A percentile compares a stretch with the other conserved stretches of the same genome.
phyloP scores from a whole-genome alignment of 2,797 vertebrate species.

The Acestrorhynchus altus region DNA sequence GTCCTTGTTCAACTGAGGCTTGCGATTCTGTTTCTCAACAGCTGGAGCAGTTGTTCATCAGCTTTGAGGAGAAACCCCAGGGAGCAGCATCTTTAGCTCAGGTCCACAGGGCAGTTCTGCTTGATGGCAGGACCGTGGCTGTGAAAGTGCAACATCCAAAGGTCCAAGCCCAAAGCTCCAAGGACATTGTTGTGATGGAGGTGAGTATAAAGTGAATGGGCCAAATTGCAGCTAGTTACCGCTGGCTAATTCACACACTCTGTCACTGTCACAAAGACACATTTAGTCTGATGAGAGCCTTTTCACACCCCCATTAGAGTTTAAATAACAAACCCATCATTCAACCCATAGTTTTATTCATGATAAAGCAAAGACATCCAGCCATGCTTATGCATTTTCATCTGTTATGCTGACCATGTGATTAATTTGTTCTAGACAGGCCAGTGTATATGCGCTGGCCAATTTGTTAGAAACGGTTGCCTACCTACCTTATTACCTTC shows the following conservation, averaged over 20 bases:
- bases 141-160: conserved; percentile 98
- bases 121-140: conserved; percentile 89
- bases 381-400: conserved; percentile 2
- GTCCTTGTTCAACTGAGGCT: not conserved
- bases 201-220: conserved; percentile 71
- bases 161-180: conserved; percentile 90
- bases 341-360: conserved; percentile 44
- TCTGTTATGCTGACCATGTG: conserved; percentile 10
- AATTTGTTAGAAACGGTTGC: too few relatives aligned
- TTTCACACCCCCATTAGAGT: conserved; percentile 43
- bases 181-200: conserved; percentile 95
- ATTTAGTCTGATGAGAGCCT: conserved; percentile 30
- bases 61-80: conserved; percentile 89
- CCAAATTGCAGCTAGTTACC: conserved; percentile 13
- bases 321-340: conserved; percentile 52
- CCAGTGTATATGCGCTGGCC: too few relatives aligned
- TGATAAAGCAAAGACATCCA: conserved; percentile 21
- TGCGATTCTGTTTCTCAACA: conserved; percentile 62
- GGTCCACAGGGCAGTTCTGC: conserved; percentile 93
- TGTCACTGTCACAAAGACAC: conserved; percentile 50
- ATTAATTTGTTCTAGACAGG: conserved; percentile 12
- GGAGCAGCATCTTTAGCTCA: conserved; percentile 95
- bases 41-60: conserved; percentile 89
- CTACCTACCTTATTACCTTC: too few relatives aligned
- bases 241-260: conserved; percentile 51